Base-by-base conservation (phyloP, 2,888 invertebrate genomes). In the Athripsodes cinereus region DNA sequence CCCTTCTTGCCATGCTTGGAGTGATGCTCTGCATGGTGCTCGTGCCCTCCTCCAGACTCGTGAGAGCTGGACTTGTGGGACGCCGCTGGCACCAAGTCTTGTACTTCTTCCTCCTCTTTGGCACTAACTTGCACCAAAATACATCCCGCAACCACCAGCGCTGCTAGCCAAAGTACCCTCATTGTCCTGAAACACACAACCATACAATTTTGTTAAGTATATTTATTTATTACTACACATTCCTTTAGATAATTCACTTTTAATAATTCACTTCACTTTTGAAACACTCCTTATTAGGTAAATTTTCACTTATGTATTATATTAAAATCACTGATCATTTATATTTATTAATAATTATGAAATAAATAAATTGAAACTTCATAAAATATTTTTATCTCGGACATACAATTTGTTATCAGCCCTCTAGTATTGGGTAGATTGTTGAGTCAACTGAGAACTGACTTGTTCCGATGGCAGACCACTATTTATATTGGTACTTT, bases 1-100 rank as follows among this genome's bases (percentile, higher is more conserved):
- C 86, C 87, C 68, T 91, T 89, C 62, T 87, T 85, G 0, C 87
- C 89, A 68, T 89, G 82, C 35, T 84, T 82, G 59, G 83, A 80
- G 68, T 86, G 84, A 66, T 87, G 86, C 58, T 86, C 81, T 1
- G 80, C 79, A 65, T 86, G 84, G 67, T 87, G 84, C 58, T 84
- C 82, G 65, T 84, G 80, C 1, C 88, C 88, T n/a, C 86, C 87
- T 18, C 85, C 86, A 55, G 78, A 76, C 68, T 85, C 85, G 66
- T 82, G 81, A 65, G 81, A 79, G 62, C 75, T 76, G 57, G 72
- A 74, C 65, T 74, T 73, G 5, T 73, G 70, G 60, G 78, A 74
- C 31, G 76, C 80, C 2, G 80, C 81, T n/a, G 75, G 72, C 11
- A 72, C 73, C 64, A 75, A 73, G 66, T 81, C 82, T 50, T 60